phyloP scores from a whole-genome alignment of 2,797 vertebrate genomes.

The Xenopus petersii region DNA sequence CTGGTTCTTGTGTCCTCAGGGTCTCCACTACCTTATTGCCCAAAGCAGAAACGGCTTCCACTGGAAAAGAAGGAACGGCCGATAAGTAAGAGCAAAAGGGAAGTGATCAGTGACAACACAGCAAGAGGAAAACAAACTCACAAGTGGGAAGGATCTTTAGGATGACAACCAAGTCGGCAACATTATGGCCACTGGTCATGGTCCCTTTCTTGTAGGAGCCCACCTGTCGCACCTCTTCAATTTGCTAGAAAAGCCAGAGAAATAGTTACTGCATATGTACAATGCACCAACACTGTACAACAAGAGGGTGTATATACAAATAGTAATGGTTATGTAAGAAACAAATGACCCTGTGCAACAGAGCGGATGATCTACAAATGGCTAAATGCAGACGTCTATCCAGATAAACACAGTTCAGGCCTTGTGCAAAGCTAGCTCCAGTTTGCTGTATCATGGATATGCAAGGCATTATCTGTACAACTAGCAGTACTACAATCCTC shows the following conservation, averaged over 20 bases:
- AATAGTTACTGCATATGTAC: no score
- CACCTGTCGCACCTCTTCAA: slow-evolving; percentile 94
- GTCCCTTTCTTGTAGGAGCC: slow-evolving; percentile 98
- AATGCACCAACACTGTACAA: no score
- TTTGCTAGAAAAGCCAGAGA: slow-evolving; percentile 74
- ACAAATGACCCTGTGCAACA: no score
- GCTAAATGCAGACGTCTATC: no score
- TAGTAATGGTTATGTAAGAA: no score
- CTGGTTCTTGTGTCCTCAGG: slow-evolving; percentile 83
- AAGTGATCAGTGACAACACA: not conserved
- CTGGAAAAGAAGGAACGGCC: slow-evolving; percentile 56
- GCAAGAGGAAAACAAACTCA: not conserved
- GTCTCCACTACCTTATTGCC: slow-evolving; percentile 95
- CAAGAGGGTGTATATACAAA: no score
- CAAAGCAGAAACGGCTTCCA: slow-evolving; percentile 92
- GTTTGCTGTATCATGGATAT: no score
- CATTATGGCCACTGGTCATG: slow-evolving; percentile 93
- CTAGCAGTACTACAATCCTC: no score
- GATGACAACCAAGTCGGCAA: slow-evolving; percentile 93
- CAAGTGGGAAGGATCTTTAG: slow-evolving; percentile 89
- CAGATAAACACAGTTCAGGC: no score
- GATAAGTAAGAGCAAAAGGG: not conserved
- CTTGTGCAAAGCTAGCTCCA: no score
- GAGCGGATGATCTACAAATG: no score
- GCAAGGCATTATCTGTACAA: no score